A percentile compares a stretch with the other conserved stretches of the same genome.
These are phyloP conservation scores for Eurystomus gularis DNA, from an alignment of 2,113 vertebrate species.

Conservation along the genomic window DNA sequence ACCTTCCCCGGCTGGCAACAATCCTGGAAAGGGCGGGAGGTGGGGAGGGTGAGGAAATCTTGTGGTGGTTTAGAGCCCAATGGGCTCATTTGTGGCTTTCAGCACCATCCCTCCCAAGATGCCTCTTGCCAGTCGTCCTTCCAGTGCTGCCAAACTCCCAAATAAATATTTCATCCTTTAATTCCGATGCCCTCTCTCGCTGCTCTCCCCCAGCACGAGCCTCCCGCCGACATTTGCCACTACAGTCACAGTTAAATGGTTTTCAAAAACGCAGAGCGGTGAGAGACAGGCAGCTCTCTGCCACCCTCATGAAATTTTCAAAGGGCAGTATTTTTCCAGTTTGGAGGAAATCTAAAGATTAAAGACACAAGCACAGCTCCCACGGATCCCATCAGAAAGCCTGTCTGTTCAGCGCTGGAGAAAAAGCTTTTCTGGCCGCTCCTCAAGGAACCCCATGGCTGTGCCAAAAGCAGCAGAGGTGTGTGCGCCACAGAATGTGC, in stretches of 20 bases:
- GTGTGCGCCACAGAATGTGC: neutral
- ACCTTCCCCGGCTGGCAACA: neutral
- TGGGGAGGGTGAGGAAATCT: neutral
- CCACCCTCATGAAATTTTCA: neutral
- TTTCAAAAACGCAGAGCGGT: accelerated
- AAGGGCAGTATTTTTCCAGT: neutral
- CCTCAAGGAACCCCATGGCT: accelerated
- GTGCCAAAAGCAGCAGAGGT: neutral
- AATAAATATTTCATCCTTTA: neutral
- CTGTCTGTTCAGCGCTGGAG: neutral
- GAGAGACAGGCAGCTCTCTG: neutral
- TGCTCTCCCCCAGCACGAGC: accelerated
- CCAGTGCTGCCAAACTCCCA: neutral
- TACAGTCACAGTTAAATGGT: neutral
- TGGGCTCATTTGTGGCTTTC: neutral
- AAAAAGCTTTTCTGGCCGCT: neutral
- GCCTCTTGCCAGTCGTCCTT: neutral
- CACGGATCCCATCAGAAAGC: neutral
- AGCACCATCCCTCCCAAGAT: accelerated
- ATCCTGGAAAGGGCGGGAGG: neutral
- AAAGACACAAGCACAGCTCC: accelerated
- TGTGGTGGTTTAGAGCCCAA: accelerated
- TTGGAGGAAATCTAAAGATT: neutral
- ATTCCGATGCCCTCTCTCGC: neutral
- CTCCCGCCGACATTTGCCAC: neutral